These are phyloP conservation scores for Tychaedon coryphoeus DNA, from an alignment of 2,113 vertebrate species.

Conservation along the genomic window DNA sequence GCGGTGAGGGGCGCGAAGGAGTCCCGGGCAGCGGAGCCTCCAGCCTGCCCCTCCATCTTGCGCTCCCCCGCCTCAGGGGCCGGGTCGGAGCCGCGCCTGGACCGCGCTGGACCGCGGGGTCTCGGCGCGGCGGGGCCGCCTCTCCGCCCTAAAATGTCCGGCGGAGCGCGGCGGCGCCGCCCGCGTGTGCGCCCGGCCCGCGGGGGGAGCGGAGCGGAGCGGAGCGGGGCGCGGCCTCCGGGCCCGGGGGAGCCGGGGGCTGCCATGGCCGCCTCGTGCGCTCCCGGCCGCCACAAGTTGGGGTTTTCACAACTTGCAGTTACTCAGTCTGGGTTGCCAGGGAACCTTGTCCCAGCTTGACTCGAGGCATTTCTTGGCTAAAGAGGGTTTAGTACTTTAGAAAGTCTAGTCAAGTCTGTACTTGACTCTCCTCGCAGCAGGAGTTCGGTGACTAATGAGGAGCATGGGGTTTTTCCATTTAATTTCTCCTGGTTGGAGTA, in stretches of 20 bases:
- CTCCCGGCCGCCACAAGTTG: fast-evolving
- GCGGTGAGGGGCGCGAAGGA: background rate
- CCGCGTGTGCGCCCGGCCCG: background rate
- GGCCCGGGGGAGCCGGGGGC: fast-evolving
- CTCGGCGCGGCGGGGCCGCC: background rate
- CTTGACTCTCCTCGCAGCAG: slow-evolving; percentile 41
- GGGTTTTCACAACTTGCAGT: background rate
- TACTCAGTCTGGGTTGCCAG: slow-evolving; percentile 2
- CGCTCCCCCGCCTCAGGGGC: background rate
- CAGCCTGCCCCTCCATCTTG: slow-evolving; percentile 1
- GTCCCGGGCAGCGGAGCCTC: background rate
- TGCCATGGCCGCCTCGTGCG: background rate
- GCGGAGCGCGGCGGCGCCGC: background rate
- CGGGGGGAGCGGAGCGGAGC: no score
- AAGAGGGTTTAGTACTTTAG: background rate
- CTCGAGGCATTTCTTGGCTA: slow-evolving; percentile 38
- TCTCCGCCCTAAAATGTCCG: background rate
- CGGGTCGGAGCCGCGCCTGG: no score
- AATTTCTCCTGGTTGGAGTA: background rate
- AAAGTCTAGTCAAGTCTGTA: slow-evolving; percentile 28
- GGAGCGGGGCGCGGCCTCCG: background rate
- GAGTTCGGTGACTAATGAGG: background rate
- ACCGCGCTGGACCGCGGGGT: background rate
- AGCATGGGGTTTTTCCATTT: slow-evolving; percentile 11
- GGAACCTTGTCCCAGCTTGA: slow-evolving; percentile 56